Conservation (phyloP, 2,888 invertebrate genomes). For the Microctonus hyperodae region DNA sequence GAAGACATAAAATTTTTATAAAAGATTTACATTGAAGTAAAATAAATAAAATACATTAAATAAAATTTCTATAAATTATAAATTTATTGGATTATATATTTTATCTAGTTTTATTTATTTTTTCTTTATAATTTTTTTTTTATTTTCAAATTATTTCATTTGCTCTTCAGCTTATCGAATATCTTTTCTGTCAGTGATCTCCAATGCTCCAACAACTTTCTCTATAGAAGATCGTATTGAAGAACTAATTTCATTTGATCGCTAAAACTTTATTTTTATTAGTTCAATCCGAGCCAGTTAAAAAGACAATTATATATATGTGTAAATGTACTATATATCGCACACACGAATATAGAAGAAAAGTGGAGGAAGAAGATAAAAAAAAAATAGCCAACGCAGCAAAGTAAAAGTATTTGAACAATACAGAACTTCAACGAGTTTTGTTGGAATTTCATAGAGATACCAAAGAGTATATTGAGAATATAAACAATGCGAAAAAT, state of each 20-base stretch:
- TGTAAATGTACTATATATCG: not conserved
- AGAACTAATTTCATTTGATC: conserved; percentile 36
- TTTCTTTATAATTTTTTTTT: not conserved
- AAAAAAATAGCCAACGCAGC: too few species aligned
- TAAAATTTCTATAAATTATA: too few species aligned
- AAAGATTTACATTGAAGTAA: too few species aligned
- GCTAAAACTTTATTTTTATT: conserved; percentile 30
- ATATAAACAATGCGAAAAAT: too few species aligned
- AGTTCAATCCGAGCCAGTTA: not conserved
- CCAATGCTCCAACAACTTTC: conserved; percentile 3
- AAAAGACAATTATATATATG: not conserved
- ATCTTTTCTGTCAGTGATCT: not conserved
- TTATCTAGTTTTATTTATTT: not conserved
- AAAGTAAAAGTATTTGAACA: too few species aligned
- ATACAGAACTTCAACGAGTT: not conserved
- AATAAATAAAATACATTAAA: conserved; percentile 2
- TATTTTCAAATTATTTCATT: not conserved
- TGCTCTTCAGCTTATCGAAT: not conserved
- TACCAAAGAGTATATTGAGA: not conserved
- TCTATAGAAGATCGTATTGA: conserved; percentile 26
- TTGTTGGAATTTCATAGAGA: not conserved
- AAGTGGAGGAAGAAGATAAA: not conserved
- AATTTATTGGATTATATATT: conserved; percentile 1
- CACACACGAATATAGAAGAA: too few species aligned
- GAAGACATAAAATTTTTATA: too few species aligned